These are phyloP conservation scores for Pteropus alecto DNA, from an alignment of 2,113 vertebrate genomes.

Conservation along the genomic window DNA sequence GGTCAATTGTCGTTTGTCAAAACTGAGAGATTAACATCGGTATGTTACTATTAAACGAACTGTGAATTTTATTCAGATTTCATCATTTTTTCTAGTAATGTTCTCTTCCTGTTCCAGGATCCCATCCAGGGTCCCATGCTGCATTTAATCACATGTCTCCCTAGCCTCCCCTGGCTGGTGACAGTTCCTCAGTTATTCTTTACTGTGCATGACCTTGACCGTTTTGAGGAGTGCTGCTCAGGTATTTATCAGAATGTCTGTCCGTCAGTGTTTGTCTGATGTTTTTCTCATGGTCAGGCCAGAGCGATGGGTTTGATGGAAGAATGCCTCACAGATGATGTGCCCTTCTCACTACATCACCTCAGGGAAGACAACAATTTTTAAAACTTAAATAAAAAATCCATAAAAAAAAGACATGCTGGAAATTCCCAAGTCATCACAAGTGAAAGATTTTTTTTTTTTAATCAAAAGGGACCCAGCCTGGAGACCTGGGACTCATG, in stretches of 20 bases:
- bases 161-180: background rate
- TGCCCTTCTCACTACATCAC: background rate
- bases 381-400: background rate
- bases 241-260: background rate
- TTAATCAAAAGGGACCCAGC: background rate
- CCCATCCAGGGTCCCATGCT: rapidly evolving
- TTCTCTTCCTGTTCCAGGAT: background rate
- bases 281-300: background rate
- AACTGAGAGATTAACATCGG: background rate
- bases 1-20: background rate
- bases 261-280: background rate
- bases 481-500: background rate
- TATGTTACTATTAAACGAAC: background rate
- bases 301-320: background rate
- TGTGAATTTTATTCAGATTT: background rate
- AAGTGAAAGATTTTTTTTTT: background rate
- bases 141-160: background rate
- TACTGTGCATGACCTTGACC: background rate
- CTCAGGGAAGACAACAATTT: background rate
- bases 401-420: background rate
- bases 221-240: background rate
- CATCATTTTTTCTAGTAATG: background rate
- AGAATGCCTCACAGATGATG: background rate
- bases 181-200: background rate
- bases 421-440: background rate